Percentiles rank a stretch among this genome's conserved stretches.
These are phyloP conservation scores for Melierax canorus DNA, from an alignment of 2,113 vertebrate genomes.

Conservation along the genomic window DNA sequence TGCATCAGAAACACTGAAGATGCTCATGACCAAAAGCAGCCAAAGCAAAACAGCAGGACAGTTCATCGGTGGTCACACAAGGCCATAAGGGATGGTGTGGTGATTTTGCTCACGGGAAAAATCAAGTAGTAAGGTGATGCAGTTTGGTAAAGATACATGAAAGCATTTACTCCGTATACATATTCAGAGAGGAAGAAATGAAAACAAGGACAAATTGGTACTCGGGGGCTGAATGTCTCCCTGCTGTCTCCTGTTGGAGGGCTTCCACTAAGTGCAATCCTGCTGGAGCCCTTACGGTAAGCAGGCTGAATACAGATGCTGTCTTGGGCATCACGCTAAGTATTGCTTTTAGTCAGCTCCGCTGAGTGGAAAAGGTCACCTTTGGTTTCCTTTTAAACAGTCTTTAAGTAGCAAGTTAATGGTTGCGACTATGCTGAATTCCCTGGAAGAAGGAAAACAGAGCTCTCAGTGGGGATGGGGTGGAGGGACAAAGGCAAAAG, in stretches of 20 bases:
- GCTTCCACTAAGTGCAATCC: not conserved
- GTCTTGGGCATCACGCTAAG: not conserved
- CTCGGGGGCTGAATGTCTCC: rapidly evolving
- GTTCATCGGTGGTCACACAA: not conserved
- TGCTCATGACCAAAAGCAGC: not conserved
- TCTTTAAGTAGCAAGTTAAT: not conserved
- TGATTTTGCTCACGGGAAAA: not conserved
- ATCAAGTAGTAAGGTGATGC: not conserved
- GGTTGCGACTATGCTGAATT: not conserved
- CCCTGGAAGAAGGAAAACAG: not conserved
- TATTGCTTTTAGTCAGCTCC: not conserved
- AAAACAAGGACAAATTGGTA: not conserved
- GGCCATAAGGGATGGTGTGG: not conserved
- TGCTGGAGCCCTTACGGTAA: not conserved
- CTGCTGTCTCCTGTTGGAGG: not conserved
- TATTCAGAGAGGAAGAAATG: not conserved
- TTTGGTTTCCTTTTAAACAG: not conserved
- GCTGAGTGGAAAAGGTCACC: not conserved
- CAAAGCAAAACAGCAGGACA: not conserved
- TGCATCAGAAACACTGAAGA: not conserved
- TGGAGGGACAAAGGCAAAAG: not conserved
- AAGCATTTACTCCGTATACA: not conserved
- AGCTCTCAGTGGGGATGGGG: not conserved
- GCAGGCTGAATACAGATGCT: not conserved
- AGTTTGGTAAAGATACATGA: not conserved